These are phyloP conservation scores for Hymenopus coronatus DNA, from an alignment of 2,888 invertebrate species.

Conservation along the genomic window DNA sequence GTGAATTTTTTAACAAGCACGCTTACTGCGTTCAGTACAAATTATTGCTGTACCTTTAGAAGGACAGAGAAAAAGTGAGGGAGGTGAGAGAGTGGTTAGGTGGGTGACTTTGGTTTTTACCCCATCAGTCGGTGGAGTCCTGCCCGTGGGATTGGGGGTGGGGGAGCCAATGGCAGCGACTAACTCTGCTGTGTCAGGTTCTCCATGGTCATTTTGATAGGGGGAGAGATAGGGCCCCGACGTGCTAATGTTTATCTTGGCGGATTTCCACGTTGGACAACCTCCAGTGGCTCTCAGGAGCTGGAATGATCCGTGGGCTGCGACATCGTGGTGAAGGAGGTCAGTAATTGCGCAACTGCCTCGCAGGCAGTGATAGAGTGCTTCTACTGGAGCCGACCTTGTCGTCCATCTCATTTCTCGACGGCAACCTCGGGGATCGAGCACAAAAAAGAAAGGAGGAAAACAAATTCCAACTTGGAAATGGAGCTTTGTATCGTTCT, in stretches of 20 bases:
- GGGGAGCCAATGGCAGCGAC: neutral
- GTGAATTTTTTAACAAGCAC: too few relatives aligned
- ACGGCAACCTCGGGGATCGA: neutral
- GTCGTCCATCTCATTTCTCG: neutral
- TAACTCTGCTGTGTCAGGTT: neutral
- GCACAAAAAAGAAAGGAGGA: neutral
- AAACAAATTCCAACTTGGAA: neutral
- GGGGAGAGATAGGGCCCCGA: neutral
- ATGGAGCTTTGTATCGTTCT: neutral
- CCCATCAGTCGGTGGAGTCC: neutral
- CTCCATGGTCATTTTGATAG: neutral
- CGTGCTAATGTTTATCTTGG: conserved; percentile 11
- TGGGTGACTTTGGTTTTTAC: neutral
- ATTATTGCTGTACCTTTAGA: neutral
- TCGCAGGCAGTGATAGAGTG: neutral
- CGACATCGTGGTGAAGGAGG: neutral
- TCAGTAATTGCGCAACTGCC: neutral
- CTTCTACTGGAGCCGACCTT: neutral
- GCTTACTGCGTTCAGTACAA: neutral
- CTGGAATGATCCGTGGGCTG: neutral
- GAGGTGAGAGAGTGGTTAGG: neutral
- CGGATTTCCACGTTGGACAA: conserved; percentile 14
- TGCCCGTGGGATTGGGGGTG: neutral
- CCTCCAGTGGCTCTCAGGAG: neutral
- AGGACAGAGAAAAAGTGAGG: neutral